Percentiles rank a stretch among this genome's conserved stretches.
phyloP scores from a whole-genome alignment of 2,113 vertebrate genomes.

The Hyaena hyaena region DNA sequence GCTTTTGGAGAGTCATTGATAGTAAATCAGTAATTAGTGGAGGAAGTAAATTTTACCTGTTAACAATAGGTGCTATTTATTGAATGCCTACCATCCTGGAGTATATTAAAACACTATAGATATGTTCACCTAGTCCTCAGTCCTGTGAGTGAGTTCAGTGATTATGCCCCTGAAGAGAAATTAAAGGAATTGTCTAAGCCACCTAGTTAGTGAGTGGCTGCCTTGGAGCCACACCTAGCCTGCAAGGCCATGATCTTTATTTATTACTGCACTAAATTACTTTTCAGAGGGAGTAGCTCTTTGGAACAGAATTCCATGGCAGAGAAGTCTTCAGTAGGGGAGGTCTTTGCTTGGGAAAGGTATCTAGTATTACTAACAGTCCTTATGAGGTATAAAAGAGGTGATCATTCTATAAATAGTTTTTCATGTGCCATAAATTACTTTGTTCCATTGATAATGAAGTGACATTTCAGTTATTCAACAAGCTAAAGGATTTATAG shows the following conservation, averaged over 20 bases:
- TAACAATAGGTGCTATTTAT: not conserved
- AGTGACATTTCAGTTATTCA: not conserved
- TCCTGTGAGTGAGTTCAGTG: not conserved
- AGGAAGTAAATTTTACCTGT: not conserved
- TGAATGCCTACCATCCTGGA: not conserved
- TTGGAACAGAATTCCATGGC: not conserved
- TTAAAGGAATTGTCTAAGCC: not conserved
- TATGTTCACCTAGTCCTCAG: not conserved
- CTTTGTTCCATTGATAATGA: not conserved
- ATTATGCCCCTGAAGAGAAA: not conserved
- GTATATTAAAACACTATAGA: not conserved
- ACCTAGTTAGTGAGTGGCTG: not conserved
- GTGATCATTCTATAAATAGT: not conserved
- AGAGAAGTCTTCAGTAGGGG: not conserved
- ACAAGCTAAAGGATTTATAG: not conserved
- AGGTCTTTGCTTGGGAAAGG: not conserved
- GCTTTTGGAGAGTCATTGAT: not conserved
- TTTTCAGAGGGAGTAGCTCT: not conserved
- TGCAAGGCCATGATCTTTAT: not conserved
- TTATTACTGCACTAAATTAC: not conserved
- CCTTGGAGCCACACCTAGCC: not conserved
- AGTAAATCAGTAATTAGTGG: not conserved
- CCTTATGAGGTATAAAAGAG: not conserved
- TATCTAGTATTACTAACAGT: not conserved
- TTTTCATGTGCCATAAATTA: not conserved